Base-by-base conservation (phyloP, 2,888 invertebrate species). In the Hoplodrina blanda region DNA sequence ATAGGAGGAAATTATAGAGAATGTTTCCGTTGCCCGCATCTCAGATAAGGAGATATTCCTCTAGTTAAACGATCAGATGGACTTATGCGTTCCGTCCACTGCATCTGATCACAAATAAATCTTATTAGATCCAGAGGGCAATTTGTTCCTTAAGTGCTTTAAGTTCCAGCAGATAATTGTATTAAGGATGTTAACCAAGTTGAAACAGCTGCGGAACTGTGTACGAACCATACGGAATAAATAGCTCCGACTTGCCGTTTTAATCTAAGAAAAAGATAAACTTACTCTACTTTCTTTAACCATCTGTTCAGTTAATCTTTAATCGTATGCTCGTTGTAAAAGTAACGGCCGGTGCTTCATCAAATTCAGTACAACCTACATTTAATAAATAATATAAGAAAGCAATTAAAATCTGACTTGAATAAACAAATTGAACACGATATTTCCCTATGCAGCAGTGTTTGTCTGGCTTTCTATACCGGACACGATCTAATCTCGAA, bases 11-110 rank as follows among this genome's bases (percentile, higher is more conserved):
- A 93, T 93, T 91, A 92, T 91, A 91, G 87, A 85, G 87, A 89
- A 89, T 91, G 88, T 92, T 92, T 93, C 93, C 92, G 91, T 90
- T 86, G 89, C 95, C 95, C 93, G 94, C 93, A 95, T 95, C 91
- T 89, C 75, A 83, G 89, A 91, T 90, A 86, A 84, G 82, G 80
- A 88, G 88, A 90, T 88, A 86, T 87, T 87, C 69, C 78, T 74
- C 72, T 81, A 87, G 82, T 86, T 85, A 86, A 88, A 83, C 80
- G 79, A 85, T 80, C 83, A 82, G 79, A 84, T 84, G 76, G 74
- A 76, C 83, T 80, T 73, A 81, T 81, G 74, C 72, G 71, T 79
- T 68, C 69, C 72, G 73, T 78, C 75, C 66, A 74, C 73, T 85
- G 72, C 75, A 81, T 80, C 78, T 72, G 75, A 81, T 82, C 80